Evolutionary conservation across 2,888 invertebrate species (phyloP), one percentile per base, ranked within the genome.

Genomic region (Diplolepis rosae): DNA sequence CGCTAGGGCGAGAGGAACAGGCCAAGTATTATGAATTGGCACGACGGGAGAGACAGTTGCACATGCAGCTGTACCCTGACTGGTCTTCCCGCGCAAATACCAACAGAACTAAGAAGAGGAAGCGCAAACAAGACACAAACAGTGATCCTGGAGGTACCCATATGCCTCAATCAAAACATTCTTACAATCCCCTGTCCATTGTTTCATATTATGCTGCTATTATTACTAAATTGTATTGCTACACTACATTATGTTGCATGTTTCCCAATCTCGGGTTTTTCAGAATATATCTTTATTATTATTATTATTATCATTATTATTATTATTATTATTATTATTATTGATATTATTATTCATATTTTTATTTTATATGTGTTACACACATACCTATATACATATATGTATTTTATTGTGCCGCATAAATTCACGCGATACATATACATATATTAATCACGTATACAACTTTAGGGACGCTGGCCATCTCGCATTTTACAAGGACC

Each of bases 61-160:
- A 99, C 93, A 95, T 97, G 95, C 97, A 98, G 93, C 94, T 97
- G 92, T 98, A 99, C 93, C 98, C 98, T 90, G 97, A 98, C 92
- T 99, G 98, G 98, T 96, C 96, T 92, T 96, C 96, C 92, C 98
- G 99, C 92, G 95, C 98, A 92, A 99, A 99, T 94, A 98, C 99
- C 93, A 98, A 98, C 91, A 96, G 97, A 92, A 98, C 98, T 93
- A 97, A 97, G 94, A 98, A 98, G 95, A 97, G 98, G 95, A 99
- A 99, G 94, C 95, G 96, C 94, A 96, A 96, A 94, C 96, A 96
- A 95, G 96, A 96, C 93, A 94, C 95, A 93, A 95, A 94, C 93
- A 96, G 96, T 93, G 88, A 88, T 88, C 88, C 88, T 88, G 96
- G 95, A 95, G 96, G 96, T 96, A 95, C 93, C 92, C 92, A 92